These are phyloP conservation scores for Cantharis nigra DNA, from an alignment of 2,888 invertebrate genomes.

Conservation along the genomic window DNA sequence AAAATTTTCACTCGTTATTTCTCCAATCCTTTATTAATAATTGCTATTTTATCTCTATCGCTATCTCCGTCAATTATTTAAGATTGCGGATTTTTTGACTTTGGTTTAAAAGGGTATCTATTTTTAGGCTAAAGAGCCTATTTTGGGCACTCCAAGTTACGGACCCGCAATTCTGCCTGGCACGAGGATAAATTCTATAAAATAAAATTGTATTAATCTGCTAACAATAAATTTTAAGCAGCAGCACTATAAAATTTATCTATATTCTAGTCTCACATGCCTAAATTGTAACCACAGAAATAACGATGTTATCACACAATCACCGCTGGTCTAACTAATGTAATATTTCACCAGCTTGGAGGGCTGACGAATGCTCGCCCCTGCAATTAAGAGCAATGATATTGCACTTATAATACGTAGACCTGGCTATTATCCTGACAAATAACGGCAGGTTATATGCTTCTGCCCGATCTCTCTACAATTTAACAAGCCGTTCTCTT, in stretches of 20 bases:
- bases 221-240: no score
- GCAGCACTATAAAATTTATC: background rate
- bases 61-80: background rate
- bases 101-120: no score
- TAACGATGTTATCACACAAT: constrained; percentile 28
- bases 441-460: constrained; percentile 37
- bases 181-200: background rate
- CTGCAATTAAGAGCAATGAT: constrained; percentile 46
- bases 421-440: constrained; percentile 41
- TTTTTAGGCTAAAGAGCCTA: no score
- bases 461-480: constrained; percentile 24
- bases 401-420: constrained; percentile 42
- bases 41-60: background rate
- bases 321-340: constrained; percentile 27
- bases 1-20: background rate
- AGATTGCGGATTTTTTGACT: no score
- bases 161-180: no score
- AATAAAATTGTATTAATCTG: background rate
- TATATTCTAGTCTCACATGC: background rate
- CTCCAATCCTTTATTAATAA: background rate
- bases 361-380: constrained; percentile 42
- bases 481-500: constrained; percentile 6
- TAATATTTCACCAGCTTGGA: constrained; percentile 35
- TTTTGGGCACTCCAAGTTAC: no score
- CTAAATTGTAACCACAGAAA: constrained; percentile 16